Base-by-base conservation (phyloP, 2,888 invertebrate species). In the Ferrisia virgata region DNA sequence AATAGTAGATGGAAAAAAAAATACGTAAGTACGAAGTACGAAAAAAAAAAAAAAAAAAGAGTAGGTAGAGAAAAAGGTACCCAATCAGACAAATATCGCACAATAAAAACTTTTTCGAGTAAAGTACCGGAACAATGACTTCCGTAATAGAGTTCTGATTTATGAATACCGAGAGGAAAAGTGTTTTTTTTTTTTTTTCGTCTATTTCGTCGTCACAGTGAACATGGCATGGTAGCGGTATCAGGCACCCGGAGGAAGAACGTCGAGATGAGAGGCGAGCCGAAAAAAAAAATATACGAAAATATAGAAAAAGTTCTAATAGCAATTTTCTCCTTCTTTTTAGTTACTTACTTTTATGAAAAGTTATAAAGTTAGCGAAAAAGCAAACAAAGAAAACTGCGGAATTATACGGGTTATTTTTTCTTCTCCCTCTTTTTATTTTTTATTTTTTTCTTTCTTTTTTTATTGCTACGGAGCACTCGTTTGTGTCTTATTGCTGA, bases 271-370 rank as follows among this genome's bases (percentile, higher is more conserved):
- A 15, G 28, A 28, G 53, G 11, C 11, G 53, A 53, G 53, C 1
- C 1, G 47, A 18, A 22, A 53, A 53, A n/a, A n/a, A 47, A 64
- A 69, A 69, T 69, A 76, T 36, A 76, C 33, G 36, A 76, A 76
- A 76, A 76, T 76, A 76, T 76, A 76, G 72, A 76, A 76, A 76
- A 76, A 76, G 72, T 76, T 76, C 72, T 76, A 76, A 76, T 76
- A 76, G 72, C 72, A 76, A 76, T 76, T 76, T 76, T 36, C 36
- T 76, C 72, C 64, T 28, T 76, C 36, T 76, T 76, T 76, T 76
- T 76, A 76, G 72, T 76, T 76, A 76, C 58, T 58, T 58, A 58
- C 72, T 76, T 76, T 76, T 76, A 64, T 64, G 64, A 28, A 64
- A 64, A 64, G 64, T 64, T 64, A 64, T 64, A 64, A 64, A 64